Conservation (phyloP, 2,113 vertebrate species). For the Eulemur macaco region DNA sequence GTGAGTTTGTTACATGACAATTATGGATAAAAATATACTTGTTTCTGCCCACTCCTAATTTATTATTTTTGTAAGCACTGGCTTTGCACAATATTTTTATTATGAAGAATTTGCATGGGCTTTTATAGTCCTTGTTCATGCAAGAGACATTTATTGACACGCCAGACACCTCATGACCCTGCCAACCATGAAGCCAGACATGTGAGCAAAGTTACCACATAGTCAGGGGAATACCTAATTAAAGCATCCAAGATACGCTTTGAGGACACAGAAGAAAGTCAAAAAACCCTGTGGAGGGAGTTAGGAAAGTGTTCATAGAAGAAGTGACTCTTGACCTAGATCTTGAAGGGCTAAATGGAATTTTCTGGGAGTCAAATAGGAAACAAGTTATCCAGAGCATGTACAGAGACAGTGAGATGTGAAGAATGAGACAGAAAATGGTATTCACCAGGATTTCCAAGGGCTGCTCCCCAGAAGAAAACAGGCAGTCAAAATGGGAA, state of each 20-base stretch:
- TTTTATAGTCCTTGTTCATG: background rate
- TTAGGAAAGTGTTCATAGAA: background rate
- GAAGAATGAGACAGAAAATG: background rate
- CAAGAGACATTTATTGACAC: background rate
- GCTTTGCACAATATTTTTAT: background rate
- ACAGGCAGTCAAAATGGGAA: background rate
- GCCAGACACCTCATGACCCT: background rate
- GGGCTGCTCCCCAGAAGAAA: background rate
- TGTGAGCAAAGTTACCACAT: background rate
- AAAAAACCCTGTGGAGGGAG: background rate
- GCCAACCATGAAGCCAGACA: background rate
- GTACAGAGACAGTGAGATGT: background rate
- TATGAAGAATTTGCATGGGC: background rate
- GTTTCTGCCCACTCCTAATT: constrained; percentile 19
- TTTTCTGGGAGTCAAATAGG: background rate
- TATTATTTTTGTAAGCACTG: constrained; percentile 19
- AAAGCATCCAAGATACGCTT: background rate
- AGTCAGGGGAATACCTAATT: background rate
- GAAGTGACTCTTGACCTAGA: background rate
- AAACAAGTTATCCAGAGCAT: background rate
- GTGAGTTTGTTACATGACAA: constrained; percentile 33
- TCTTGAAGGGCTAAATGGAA: background rate
- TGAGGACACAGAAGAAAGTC: background rate
- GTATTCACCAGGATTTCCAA: background rate
- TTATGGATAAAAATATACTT: constrained; percentile 53